Conservation (phyloP, 2,888 invertebrate genomes). For the Ceramica pisi region DNA sequence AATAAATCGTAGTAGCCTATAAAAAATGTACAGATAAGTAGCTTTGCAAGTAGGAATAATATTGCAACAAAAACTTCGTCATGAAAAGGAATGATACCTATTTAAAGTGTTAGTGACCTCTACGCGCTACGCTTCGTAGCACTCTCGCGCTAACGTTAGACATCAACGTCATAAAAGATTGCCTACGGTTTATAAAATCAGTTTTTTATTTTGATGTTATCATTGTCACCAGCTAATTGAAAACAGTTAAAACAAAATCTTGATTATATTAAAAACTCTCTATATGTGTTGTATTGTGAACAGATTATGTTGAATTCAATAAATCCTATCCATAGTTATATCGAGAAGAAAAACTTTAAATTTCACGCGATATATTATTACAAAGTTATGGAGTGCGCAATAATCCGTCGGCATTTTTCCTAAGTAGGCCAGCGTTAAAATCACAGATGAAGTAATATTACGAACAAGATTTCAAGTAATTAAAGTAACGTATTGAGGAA, state of each 20-base stretch:
- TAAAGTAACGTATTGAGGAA: neutral
- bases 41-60: neutral
- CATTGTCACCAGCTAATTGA: too few relatives aligned
- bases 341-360: too few relatives aligned
- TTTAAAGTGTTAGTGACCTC: slow-evolving; percentile 3
- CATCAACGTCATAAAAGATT: slow-evolving; percentile 53
- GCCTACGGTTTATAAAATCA: neutral
- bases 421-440: neutral
- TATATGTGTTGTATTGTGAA: too few relatives aligned
- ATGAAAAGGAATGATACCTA: neutral
- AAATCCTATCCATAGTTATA: too few relatives aligned
- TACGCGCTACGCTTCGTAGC: slow-evolving; percentile 57
- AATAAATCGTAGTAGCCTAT: slow-evolving; percentile 2
- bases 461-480: neutral
- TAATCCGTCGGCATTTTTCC: too few relatives aligned
- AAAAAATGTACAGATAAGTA: neutral
- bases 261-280: too few relatives aligned
- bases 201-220: neutral
- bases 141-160: slow-evolving; percentile 49
- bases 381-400: too few relatives aligned
- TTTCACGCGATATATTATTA: too few relatives aligned
- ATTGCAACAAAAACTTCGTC: neutral
- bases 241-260: too few relatives aligned
- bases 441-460: neutral
- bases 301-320: too few relatives aligned